Percentiles rank a stretch among this genome's conserved stretches.
These are phyloP conservation scores for Mormyrops attenuatus DNA, from an alignment of 2,797 vertebrate species.

Conservation along the genomic window DNA sequence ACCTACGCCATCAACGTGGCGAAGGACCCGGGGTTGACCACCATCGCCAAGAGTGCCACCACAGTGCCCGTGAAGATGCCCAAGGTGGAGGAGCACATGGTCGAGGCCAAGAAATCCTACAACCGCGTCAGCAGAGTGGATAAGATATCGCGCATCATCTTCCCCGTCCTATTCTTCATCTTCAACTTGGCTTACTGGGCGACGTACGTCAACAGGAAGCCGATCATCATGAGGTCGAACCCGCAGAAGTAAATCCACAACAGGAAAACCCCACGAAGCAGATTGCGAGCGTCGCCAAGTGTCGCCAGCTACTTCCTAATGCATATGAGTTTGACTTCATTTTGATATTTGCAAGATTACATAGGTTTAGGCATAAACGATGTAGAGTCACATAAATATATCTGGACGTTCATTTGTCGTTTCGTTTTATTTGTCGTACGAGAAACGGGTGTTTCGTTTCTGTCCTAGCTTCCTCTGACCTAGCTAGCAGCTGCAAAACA, in stretches of 20 bases:
- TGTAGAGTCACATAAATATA: slow-evolving; percentile 40
- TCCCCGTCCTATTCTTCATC: slow-evolving; percentile 95
- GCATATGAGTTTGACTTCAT: slow-evolving; percentile 34
- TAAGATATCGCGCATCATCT: slow-evolving; percentile 98
- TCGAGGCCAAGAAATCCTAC: slow-evolving; percentile 90
- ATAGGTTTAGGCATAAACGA: slow-evolving; percentile 41
- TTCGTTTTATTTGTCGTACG: slow-evolving; percentile 46
- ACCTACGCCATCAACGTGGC: slow-evolving; percentile 89
- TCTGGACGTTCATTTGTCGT: slow-evolving; percentile 37
- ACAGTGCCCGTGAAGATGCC: slow-evolving; percentile 62
- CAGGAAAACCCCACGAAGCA: background rate
- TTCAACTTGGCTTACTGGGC: slow-evolving; percentile 98
- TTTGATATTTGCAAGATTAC: slow-evolving; percentile 55
- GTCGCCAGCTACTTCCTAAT: slow-evolving; percentile 44
- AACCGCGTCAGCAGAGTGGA: slow-evolving; percentile 99
- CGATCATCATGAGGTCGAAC: slow-evolving; percentile 84
- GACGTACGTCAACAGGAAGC: slow-evolving; percentile 94
- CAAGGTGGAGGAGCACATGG: slow-evolving; percentile 77
- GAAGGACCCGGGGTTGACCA: slow-evolving; percentile 85
- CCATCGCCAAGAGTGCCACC: slow-evolving; percentile 82
- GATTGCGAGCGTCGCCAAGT: background rate
- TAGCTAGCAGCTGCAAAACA: slow-evolving; percentile 12
- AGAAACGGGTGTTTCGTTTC: slow-evolving; percentile 39
- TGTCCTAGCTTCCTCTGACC: slow-evolving; percentile 45
- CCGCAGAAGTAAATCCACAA: slow-evolving; percentile 73